Base-by-base conservation (phyloP, 2,888 invertebrate species). In the Acronicta aceris region DNA sequence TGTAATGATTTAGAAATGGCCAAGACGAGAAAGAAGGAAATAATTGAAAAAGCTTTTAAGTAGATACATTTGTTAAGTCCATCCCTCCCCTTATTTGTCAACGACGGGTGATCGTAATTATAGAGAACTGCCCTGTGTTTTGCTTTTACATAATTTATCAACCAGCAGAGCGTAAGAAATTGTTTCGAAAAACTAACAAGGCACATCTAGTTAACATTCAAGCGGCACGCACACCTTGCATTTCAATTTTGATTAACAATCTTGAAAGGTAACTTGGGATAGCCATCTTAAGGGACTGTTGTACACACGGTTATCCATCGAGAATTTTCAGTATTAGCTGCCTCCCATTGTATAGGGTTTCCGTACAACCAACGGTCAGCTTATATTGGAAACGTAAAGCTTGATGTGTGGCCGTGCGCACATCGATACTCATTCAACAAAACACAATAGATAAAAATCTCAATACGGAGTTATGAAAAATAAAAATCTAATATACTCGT, bases 191-290 rank as follows among this genome's bases (percentile, higher is more conserved):
- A 21, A 48, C 54, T 59, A 64, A 48, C 51, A 59, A 52, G 59
- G n/a, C 38, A n/a, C 52, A 48, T n/a, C 12, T 59, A 59, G 13
- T 71, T 71, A 71, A 52, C 55, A 69, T 65, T 65, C 71, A 53
- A 46, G 42, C 10, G 54, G 48, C 61, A 61, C 66, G 48, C 61
- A 61, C 66, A 49, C 66, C 61, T 57, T 71, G 72, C 66, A 71
- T 71, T 70, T 66, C 47, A 68, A 68, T 68, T 59, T 68, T 59
- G 65, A 69, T 69, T 70, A 65, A 56, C 16, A 52, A 70, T 59
- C 70, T 70, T 59, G 57, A 58, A 62, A 55, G 47, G 33, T 16
- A 49, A 48, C 59, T 54, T 16, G 27, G 49, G 58, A 54, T 70
- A 53, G 45, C 54, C 38, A 55, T 25, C 41, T 48, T 25, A 13